phyloP scores from a whole-genome alignment of 2,797 vertebrate genomes.

The Hemitrygon akajei region DNA sequence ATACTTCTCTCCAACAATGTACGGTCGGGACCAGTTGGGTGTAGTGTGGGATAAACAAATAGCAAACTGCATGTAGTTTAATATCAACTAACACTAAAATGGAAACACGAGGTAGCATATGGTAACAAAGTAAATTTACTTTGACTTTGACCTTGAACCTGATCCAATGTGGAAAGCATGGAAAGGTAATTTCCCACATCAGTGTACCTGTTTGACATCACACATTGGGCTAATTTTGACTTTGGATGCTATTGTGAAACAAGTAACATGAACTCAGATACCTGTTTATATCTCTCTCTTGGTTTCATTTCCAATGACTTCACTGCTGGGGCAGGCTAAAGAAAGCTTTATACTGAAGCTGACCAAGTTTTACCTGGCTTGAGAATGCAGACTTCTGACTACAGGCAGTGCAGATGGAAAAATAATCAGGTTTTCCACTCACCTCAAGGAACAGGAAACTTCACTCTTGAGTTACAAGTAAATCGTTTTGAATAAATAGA shows the following conservation, averaged over 20 bases:
- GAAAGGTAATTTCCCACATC: background rate
- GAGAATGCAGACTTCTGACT: background rate
- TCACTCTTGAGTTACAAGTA: background rate
- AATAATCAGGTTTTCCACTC: background rate
- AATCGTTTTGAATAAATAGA: background rate
- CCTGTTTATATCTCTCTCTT: background rate
- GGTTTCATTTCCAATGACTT: background rate
- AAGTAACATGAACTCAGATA: background rate
- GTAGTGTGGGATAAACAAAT: background rate
- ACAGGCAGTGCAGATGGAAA: background rate
- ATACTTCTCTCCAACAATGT: too few species aligned
- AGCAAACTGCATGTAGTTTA: background rate
- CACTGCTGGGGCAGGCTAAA: background rate
- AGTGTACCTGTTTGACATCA: background rate
- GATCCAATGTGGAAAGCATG: background rate
- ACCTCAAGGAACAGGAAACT: constrained; percentile 10
- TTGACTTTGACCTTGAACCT: background rate
- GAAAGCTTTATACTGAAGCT: background rate
- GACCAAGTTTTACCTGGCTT: background rate
- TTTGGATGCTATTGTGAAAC: background rate
- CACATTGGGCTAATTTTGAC: background rate
- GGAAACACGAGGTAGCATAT: background rate
- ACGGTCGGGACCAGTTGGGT: too few species aligned
- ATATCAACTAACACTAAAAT: background rate
- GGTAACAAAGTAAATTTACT: too few species aligned